A percentile compares a stretch with the other conserved stretches of the same genome.
Conservation (phyloP, 2,797 vertebrate genomes). For the Eremophila alpestris region DNA sequence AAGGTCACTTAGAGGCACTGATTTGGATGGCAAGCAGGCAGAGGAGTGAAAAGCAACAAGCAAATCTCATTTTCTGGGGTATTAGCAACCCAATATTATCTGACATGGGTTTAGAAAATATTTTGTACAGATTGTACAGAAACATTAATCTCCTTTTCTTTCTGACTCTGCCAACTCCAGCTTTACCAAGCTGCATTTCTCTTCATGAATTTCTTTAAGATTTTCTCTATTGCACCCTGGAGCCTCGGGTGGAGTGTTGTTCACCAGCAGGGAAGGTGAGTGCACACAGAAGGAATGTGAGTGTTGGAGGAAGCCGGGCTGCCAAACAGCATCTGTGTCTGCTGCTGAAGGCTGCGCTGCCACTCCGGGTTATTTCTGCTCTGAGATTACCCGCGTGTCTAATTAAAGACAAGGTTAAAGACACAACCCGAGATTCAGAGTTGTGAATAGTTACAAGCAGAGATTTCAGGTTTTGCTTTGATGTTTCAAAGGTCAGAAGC, state of each 20-base stretch:
- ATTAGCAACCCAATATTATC: neutral
- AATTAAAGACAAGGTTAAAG: slow-evolving; percentile 62
- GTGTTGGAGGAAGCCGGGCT: neutral
- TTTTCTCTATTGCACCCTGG: neutral
- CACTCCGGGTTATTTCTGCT: slow-evolving; percentile 43
- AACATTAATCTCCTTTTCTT: neutral
- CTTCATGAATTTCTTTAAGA: neutral
- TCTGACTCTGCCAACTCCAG: neutral
- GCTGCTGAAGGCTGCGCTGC: neutral
- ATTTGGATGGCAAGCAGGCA: neutral
- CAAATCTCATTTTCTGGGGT: neutral
- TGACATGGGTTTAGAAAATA: neutral
- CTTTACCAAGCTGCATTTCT: neutral
- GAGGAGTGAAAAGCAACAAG: neutral
- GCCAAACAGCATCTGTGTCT: neutral
- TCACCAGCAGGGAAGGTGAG: neutral
- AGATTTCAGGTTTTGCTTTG: slow-evolving; percentile 2
- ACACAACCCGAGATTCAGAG: neutral
- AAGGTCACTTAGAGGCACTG: neutral
- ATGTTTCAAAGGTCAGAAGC: slow-evolving; percentile 17
- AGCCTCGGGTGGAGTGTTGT: neutral
- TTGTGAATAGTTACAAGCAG: neutral
- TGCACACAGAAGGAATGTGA: neutral
- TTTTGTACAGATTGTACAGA: neutral
- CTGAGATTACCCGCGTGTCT: neutral